Evolutionary conservation across 2,888 invertebrate species (phyloP).

Genomic region (Diaphora mendica): DNA sequence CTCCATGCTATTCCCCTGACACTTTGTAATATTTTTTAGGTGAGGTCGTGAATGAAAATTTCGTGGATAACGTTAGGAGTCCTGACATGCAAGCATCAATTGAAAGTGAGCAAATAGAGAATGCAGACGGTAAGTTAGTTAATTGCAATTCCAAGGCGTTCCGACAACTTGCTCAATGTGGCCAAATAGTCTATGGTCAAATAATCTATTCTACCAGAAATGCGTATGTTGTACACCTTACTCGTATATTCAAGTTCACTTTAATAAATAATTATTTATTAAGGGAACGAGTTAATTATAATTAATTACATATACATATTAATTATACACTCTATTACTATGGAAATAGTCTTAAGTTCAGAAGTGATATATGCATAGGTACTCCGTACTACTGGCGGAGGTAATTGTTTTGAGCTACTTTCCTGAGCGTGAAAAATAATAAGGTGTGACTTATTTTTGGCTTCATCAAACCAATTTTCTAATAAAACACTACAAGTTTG

Average conservation of each 20-base stretch:
- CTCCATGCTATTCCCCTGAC: conserved; percentile 4
- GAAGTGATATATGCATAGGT: too few species aligned
- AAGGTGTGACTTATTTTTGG: too few species aligned
- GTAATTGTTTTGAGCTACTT: not conserved
- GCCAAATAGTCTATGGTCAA: not conserved
- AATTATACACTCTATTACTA: too few species aligned
- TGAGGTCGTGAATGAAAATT: not conserved
- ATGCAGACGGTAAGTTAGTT: not conserved
- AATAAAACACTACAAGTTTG: too few species aligned
- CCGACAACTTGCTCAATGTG: not conserved
- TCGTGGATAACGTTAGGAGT: not conserved
- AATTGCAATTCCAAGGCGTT: not conserved
- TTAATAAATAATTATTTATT: too few species aligned
- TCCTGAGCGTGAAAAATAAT: not conserved
- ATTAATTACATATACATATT: too few species aligned
- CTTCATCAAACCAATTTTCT: too few species aligned
- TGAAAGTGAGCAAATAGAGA: not conserved
- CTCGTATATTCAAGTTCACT: too few species aligned
- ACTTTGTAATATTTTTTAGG: not conserved
- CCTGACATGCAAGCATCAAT: not conserved
- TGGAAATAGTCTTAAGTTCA: too few species aligned
- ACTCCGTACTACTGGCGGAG: not conserved
- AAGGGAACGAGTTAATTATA: too few species aligned
- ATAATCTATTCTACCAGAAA: not conserved
- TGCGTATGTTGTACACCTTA: not conserved